Evolutionary conservation across 2,797 vertebrate species (phyloP).

Genomic region (Pipistrellus pipistrellus): DNA sequence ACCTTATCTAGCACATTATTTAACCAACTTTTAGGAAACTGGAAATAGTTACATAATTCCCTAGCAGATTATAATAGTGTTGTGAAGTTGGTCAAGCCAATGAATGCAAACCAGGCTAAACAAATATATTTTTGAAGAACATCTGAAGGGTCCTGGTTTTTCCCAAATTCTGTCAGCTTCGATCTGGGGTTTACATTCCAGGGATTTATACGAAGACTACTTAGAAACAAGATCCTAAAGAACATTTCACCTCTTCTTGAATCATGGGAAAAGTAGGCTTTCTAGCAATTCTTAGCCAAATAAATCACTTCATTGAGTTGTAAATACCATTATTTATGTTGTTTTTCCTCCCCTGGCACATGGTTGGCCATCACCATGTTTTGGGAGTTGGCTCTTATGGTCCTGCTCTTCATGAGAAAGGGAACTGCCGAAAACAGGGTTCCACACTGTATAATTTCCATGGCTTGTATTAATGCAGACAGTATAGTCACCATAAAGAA

Average conservation of each 20-base stretch:
- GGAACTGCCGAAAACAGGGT: slow-evolving; percentile 84
- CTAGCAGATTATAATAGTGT: not conserved
- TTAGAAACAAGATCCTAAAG: slow-evolving; percentile 30
- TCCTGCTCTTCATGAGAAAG: slow-evolving; percentile 69
- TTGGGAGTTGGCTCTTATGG: not conserved
- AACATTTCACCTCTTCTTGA: slow-evolving; percentile 41
- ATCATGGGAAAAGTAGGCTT: slow-evolving; percentile 43
- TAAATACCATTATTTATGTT: slow-evolving; percentile 29
- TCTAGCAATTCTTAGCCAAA: slow-evolving; percentile 50
- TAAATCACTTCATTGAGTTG: slow-evolving; percentile 39
- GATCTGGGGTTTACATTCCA: not conserved
- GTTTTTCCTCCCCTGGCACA: not conserved
- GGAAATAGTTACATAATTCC: slow-evolving; percentile 63
- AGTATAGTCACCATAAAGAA: slow-evolving; percentile 88
- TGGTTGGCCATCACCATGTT: not conserved
- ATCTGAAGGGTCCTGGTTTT: slow-evolving; percentile 1
- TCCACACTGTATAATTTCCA: slow-evolving; percentile 86
- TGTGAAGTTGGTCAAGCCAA: slow-evolving; percentile 32
- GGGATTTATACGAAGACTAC: slow-evolving; percentile 11
- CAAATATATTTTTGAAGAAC: slow-evolving; percentile 36
- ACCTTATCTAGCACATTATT: slow-evolving; percentile 33
- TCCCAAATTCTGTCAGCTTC: not conserved
- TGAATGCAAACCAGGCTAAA: slow-evolving; percentile 22
- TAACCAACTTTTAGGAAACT: slow-evolving; percentile 55
- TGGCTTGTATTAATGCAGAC: slow-evolving; percentile 88